Conservation (phyloP, 2,113 vertebrate genomes). For the Neogobius melanostomus region DNA sequence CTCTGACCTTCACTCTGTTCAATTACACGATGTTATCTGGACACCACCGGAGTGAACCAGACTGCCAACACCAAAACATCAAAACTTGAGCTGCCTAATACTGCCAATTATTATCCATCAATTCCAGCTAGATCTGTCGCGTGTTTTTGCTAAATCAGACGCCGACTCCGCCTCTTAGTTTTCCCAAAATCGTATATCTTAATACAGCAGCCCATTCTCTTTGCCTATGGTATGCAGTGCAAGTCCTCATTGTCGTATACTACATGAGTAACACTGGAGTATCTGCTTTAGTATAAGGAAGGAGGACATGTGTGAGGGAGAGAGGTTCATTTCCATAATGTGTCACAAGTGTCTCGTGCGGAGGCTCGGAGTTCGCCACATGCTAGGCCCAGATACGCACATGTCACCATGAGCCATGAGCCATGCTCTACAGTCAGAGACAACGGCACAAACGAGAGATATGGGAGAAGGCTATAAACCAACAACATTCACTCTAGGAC, state of each 20-base stretch:
- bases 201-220: no score
- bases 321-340: conserved; percentile 5
- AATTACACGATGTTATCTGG: conserved; percentile 9
- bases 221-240: no score
- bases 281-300: background rate
- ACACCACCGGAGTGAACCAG: background rate
- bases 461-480: no score
- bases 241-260: no score
- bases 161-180: no score
- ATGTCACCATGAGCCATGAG: background rate
- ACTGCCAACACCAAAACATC: background rate
- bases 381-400: background rate
- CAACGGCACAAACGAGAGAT: no score
- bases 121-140: no score
- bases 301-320: background rate
- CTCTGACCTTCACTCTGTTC: conserved; percentile 16
- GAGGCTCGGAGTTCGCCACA: background rate
- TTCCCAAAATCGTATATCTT: no score
- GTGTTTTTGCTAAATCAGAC: no score
- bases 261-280: background rate
- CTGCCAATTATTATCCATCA: no score
- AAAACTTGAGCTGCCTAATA: no score
- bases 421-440: background rate
- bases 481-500: no score
- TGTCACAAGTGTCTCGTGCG: background rate